Percentiles rank a stretch among this genome's conserved stretches.
Conservation (phyloP, 2,113 vertebrate species). For the Bolborhynchus lineola region DNA sequence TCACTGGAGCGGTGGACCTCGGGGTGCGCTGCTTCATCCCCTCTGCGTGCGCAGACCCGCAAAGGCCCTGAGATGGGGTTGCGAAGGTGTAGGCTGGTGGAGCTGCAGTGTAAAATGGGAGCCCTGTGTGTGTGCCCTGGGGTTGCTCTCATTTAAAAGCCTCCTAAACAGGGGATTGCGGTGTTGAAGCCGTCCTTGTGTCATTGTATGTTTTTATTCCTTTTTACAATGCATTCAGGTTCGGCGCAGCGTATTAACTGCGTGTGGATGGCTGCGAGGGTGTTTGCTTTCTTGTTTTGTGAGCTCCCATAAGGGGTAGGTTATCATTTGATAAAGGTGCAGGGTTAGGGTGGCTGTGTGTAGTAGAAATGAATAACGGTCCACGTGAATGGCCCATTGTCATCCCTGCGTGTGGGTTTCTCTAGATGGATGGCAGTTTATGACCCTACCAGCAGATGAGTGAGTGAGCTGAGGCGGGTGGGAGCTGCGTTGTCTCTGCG, state of each 20-base stretch:
- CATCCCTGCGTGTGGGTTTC: background rate
- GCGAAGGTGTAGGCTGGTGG: background rate
- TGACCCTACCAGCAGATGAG: background rate
- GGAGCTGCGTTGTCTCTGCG: background rate
- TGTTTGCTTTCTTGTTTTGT: background rate
- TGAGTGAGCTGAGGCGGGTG: background rate
- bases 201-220: background rate
- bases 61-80: accelerated
- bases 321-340: background rate
- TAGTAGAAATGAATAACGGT: background rate
- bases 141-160: background rate
- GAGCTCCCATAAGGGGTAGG: background rate
- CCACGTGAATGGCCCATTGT: background rate
- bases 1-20: background rate
- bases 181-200: background rate
- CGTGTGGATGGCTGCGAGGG: background rate
- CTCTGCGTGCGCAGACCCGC: accelerated
- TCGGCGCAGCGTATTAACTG: background rate
- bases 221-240: background rate
- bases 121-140: accelerated
- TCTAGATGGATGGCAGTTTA: background rate
- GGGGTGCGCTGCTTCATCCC: background rate
- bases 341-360: background rate
- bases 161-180: accelerated
- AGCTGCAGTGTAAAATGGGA: background rate